phyloP scores from a whole-genome alignment of 2,888 invertebrate species.

The Poecilus cupreus region DNA sequence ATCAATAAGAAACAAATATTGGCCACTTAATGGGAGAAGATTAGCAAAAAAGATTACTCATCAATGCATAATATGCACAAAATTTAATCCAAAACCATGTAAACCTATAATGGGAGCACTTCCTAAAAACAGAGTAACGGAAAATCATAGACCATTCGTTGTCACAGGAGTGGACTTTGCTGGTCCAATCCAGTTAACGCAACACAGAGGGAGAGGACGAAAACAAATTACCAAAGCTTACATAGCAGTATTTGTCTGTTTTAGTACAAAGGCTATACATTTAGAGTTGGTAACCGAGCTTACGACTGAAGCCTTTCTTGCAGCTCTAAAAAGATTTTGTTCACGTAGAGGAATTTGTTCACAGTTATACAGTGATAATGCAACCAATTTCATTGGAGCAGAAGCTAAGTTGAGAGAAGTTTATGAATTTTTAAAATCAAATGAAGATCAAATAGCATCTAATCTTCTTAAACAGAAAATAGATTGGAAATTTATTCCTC shows the following conservation, averaged over 20 bases:
- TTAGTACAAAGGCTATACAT: constrained; percentile 66
- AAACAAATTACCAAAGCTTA: constrained; percentile 64
- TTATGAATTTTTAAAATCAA: constrained; percentile 50
- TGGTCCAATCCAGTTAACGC: constrained; percentile 62
- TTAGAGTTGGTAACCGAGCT: constrained; percentile 62
- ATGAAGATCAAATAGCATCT: not conserved
- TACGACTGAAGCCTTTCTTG: constrained; percentile 60
- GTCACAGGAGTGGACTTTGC: constrained; percentile 60
- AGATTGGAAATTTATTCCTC: too few species aligned
- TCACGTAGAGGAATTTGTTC: constrained; percentile 59
- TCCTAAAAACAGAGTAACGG: constrained; percentile 66
- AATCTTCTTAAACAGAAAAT: constrained; percentile 24
- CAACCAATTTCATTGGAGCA: constrained; percentile 59
- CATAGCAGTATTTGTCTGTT: too few species aligned
- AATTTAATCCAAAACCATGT: constrained; percentile 60
- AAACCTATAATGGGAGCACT: constrained; percentile 67
- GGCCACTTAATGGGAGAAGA: constrained; percentile 62
- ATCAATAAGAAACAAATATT: constrained; percentile 62
- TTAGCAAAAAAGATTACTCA: constrained; percentile 54
- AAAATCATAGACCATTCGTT: constrained; percentile 64
- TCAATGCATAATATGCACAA: constrained; percentile 66
- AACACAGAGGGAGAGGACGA: constrained; percentile 62
- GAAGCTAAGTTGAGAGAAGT: constrained; percentile 35
- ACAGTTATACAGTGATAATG: constrained; percentile 22
- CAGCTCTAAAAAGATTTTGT: constrained; percentile 58